Conservation (phyloP, 2,888 invertebrate genomes). For the Trilocha varians region DNA sequence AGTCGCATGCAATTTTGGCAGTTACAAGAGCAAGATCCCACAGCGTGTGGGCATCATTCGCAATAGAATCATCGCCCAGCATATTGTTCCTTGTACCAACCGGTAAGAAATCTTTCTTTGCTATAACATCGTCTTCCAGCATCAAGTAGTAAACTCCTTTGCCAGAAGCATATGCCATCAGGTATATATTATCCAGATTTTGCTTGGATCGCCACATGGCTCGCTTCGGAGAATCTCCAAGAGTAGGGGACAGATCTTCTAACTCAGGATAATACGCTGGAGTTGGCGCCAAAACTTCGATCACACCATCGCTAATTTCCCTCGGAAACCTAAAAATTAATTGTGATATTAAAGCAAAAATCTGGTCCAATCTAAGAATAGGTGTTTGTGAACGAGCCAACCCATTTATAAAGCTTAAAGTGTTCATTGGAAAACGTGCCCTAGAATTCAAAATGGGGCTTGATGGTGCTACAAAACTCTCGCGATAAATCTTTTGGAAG, state of each 20-base stretch:
- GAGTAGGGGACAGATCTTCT: conserved; percentile 80
- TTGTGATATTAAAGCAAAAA: no score
- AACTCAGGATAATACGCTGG: conserved; percentile 91
- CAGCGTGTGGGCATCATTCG: not conserved
- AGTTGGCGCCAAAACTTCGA: conserved; percentile 92
- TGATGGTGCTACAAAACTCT: not conserved
- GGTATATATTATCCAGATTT: conserved; percentile 92
- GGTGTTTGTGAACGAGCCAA: no score
- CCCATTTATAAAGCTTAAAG: not conserved
- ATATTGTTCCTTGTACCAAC: conserved; percentile 74
- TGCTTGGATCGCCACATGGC: conserved; percentile 96
- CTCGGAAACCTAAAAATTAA: conserved; percentile 76
- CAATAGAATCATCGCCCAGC: not conserved
- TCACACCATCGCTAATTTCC: conserved; percentile 83
- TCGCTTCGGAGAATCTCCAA: conserved; percentile 89
- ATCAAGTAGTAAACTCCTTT: conserved; percentile 93
- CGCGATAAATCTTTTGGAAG: not conserved
- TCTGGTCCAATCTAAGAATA: no score
- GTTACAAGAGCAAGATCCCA: not conserved
- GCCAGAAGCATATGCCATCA: conserved; percentile 94
- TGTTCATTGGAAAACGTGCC: not conserved
- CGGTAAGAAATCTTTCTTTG: conserved; percentile 86
- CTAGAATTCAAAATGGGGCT: not conserved
- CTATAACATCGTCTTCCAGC: conserved; percentile 94
- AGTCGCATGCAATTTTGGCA: not conserved